Base-by-base conservation (phyloP, 1,140 invertebrate species). In the Drosophila paulistorum region DNA sequence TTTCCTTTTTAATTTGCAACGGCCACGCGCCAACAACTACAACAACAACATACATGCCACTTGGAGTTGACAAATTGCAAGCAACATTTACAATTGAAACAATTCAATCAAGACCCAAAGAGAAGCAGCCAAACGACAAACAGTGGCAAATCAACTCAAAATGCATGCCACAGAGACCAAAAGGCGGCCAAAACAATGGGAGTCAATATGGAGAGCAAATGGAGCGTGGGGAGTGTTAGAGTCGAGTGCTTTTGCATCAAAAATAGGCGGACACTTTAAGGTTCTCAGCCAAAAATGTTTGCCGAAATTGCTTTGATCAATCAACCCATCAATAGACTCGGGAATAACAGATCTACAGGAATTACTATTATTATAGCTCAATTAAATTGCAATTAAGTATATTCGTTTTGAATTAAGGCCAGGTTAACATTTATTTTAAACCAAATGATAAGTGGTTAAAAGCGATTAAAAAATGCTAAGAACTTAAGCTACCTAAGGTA, bases 21-120 rank as follows among this genome's bases (percentile, higher is more conserved):
- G 73, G 75, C 68, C 79, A 86, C 82, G 69, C 75, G 79, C 79
- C 63, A 30, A 63, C 63, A 72, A 58, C 69, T 59, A 35, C 23
- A 64, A 66, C 66, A 71, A 75, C 48, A 68, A 17, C 62, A 65
- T 65, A 37, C 83, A 76, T 61, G 70, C 80, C 84, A 83, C 79
- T 87, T 89, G 77, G 60, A 68, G 70, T 80, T 89, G 83, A 87
- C 83, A 87, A 87, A 87, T 87, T 87, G 84, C 71, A 74, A 83
- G 79, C 84, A 83, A 71, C 72, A 68, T 74, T 81, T 68, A 67
- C 82, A 86, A 85, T 86, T 81, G 84, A 83, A 87, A 87, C 83
- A 83, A 89, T 89, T 87, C 89, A 87, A 87, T 87, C 70, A 82
- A 77, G 73, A 58, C 80, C 69, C 58, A 59, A 42, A 58, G 61